A percentile compares a stretch with the other conserved stretches of the same genome.
Evolutionary conservation across 2,797 vertebrate genomes (phyloP).

Genomic region (Clamator glandarius): DNA sequence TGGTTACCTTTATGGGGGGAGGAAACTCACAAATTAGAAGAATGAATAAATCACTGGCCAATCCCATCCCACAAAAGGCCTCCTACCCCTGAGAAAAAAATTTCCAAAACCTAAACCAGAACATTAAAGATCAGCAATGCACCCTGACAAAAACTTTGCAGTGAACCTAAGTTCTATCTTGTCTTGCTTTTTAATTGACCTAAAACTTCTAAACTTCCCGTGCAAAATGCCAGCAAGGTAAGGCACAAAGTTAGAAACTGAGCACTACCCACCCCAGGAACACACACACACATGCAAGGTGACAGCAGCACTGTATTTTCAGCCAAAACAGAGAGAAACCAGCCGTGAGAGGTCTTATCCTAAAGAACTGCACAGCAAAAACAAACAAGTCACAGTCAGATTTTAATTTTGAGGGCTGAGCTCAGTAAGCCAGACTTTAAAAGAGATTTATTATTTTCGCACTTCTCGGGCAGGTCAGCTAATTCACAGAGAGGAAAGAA

Average conservation of each 20-base stretch:
- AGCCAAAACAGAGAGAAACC: background rate
- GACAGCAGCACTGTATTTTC: fast-evolving
- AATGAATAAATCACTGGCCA: background rate
- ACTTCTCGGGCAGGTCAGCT: background rate
- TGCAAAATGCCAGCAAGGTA: background rate
- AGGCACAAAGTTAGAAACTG: fast-evolving
- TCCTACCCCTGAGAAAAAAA: background rate
- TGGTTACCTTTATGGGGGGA: background rate
- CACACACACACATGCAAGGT: background rate
- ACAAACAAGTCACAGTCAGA: background rate
- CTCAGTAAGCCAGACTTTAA: background rate
- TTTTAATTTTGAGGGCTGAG: background rate
- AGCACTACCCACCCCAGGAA: background rate
- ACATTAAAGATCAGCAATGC: background rate
- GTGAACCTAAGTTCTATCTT: background rate
- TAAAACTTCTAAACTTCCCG: background rate
- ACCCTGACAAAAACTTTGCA: background rate
- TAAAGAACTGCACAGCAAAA: background rate
- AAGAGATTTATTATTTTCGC: background rate
- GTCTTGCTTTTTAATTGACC: background rate
- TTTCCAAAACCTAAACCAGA: background rate
- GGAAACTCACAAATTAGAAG: background rate
- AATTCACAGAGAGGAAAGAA: background rate
- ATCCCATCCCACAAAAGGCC: background rate
- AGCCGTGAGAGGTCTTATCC: background rate